Evolutionary conservation across 2,888 invertebrate genomes (phyloP).

Genomic region (Amaurobius ferox): DNA sequence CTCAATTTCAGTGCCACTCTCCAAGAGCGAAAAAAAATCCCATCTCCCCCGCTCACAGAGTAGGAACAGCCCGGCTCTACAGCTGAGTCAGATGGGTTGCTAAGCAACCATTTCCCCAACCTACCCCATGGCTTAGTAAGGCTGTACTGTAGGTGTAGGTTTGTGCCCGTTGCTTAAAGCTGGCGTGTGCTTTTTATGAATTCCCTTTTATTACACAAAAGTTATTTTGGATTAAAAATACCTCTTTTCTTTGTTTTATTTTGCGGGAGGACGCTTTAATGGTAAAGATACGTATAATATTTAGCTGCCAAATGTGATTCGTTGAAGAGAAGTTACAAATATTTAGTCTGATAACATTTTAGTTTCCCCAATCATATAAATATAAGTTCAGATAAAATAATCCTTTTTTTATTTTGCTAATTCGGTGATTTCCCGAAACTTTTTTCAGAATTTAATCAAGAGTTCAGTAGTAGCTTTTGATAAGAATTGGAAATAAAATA

Average conservation of each 20-base stretch:
- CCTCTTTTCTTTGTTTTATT: conserved; percentile 12
- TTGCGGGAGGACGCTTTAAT: conserved; percentile 2
- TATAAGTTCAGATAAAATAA: too few relatives aligned
- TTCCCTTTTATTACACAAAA: conserved; percentile 56
- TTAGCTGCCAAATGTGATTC: neutral
- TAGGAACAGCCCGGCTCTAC: conserved; percentile 63
- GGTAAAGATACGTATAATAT: neutral
- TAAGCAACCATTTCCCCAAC: conserved; percentile 54
- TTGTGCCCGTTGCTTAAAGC: conserved; percentile 51
- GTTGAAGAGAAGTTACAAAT: neutral
- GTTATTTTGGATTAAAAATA: conserved; percentile 56
- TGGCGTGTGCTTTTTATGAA: conserved; percentile 62
- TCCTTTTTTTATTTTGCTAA: too few relatives aligned
- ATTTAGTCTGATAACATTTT: neutral
- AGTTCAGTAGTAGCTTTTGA: too few relatives aligned
- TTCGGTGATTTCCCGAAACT: too few relatives aligned
- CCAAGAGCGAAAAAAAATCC: conserved; percentile 33
- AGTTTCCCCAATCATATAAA: too few relatives aligned
- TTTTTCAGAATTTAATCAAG: too few relatives aligned
- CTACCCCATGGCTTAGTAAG: conserved; percentile 52
- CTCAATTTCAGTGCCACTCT: conserved; percentile 19
- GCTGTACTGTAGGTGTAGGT: conserved; percentile 63
- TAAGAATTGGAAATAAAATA: too few relatives aligned
- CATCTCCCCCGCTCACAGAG: conserved; percentile 41
- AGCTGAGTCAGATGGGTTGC: conserved; percentile 72